These are phyloP conservation scores for Perizoma affinitatum DNA, from an alignment of 2,888 invertebrate species.

Conservation along the genomic window DNA sequence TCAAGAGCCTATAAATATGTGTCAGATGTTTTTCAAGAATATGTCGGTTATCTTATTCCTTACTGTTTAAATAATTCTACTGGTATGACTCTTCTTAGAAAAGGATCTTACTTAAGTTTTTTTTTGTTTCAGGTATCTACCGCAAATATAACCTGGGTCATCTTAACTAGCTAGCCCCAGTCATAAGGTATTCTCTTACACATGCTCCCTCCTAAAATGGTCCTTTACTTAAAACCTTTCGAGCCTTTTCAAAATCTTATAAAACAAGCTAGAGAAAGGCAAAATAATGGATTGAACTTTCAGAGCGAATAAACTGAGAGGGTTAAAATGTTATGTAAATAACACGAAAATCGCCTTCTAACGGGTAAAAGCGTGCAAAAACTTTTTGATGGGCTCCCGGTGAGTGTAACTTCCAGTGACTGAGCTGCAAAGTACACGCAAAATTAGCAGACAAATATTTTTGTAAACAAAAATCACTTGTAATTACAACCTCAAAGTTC, in stretches of 20 bases:
- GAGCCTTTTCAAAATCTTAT: conserved; percentile 4
- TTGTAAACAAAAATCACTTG: neutral
- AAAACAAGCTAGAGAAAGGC: conserved; percentile 27
- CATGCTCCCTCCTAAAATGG: too few relatives aligned
- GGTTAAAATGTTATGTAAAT: conserved; percentile 71
- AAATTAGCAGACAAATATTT: conserved; percentile 39
- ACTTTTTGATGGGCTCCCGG: conserved; percentile 68
- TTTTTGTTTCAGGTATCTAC: conserved; percentile 59
- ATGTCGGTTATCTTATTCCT: too few relatives aligned
- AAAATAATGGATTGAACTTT: conserved; percentile 65
- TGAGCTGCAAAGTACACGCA: conserved; percentile 45
- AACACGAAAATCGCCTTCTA: conserved; percentile 68
- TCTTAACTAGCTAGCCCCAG: too few relatives aligned
- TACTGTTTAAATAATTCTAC: too few relatives aligned
- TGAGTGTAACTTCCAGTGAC: conserved; percentile 38
- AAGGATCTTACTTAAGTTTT: neutral
- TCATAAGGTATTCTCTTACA: too few relatives aligned
- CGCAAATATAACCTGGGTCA: neutral
- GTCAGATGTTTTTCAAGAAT: too few relatives aligned
- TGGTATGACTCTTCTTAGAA: too few relatives aligned
- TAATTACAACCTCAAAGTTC: neutral
- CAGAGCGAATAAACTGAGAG: conserved; percentile 60
- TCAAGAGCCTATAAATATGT: too few relatives aligned
- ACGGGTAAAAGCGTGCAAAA: conserved; percentile 69
- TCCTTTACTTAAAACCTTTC: conserved; percentile 29